Conservation (phyloP, 2,113 vertebrate species). For the Xenopus tropicalis region DNA sequence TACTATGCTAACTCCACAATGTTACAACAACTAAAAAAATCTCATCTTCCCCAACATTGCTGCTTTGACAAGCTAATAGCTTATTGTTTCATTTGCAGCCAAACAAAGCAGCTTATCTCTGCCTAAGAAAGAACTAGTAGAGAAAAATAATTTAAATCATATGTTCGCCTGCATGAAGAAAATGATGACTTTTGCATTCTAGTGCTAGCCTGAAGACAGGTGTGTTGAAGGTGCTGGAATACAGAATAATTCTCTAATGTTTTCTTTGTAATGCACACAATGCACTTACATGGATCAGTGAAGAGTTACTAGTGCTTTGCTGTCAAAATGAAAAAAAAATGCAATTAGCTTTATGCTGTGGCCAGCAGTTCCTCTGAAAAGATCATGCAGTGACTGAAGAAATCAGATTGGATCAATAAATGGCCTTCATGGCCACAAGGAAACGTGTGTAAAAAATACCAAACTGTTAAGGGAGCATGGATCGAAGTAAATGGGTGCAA, state of each 20-base stretch:
- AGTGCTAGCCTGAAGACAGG: constrained; percentile 63
- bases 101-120: constrained; percentile 73
- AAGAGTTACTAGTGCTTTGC: constrained; percentile 60
- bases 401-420: constrained; percentile 65
- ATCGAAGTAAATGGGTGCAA: constrained; percentile 7
- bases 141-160: constrained; percentile 73
- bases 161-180: constrained; percentile 62
- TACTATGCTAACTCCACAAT: no score
- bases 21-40: constrained; percentile 72
- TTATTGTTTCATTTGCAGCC: constrained; percentile 76
- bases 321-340: constrained; percentile 61
- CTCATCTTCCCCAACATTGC: constrained; percentile 69
- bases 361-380: constrained; percentile 64
- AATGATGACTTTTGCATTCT: constrained; percentile 65
- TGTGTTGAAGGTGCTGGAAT: constrained; percentile 61
- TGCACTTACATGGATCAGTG: constrained; percentile 64
- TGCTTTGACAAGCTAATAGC: constrained; percentile 71
- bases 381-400: constrained; percentile 53
- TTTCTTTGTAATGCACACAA: constrained; percentile 68
- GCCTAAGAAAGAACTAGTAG: constrained; percentile 74
- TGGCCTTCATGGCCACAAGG: constrained; percentile 47
- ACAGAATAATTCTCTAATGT: constrained; percentile 64
- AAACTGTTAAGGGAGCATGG: constrained; percentile 19
- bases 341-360: constrained; percentile 55
- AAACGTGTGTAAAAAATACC: constrained; percentile 43